Evolutionary conservation across 2,113 vertebrate genomes (phyloP).

Genomic region (Hiodon alosoides): DNA sequence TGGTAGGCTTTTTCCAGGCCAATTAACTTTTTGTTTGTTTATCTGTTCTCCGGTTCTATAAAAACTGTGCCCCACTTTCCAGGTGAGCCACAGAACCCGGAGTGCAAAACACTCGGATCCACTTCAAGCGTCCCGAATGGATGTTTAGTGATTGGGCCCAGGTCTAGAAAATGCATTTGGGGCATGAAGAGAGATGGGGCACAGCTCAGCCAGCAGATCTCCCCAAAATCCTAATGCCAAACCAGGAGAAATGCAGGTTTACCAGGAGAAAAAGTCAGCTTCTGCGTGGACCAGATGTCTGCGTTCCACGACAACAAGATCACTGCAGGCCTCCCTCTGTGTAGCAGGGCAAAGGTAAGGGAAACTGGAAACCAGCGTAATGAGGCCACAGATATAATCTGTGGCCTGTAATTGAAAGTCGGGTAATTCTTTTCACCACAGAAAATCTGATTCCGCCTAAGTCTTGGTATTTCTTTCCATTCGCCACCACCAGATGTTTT

Average conservation of each 20-base stretch:
- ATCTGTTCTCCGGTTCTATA: background rate
- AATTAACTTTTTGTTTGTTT: slow-evolving; percentile 20
- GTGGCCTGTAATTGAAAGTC: slow-evolving; percentile 1
- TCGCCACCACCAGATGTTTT: slow-evolving; percentile 17
- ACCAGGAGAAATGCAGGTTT: slow-evolving; percentile 24
- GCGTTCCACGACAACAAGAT: background rate
- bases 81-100: background rate
- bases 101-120: background rate
- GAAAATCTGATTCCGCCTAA: slow-evolving; percentile 7
- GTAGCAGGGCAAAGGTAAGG: slow-evolving; percentile 10
- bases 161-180: background rate
- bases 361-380: slow-evolving; percentile 20
- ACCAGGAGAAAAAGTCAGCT: background rate
- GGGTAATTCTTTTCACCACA: slow-evolving; percentile 10
- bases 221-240: slow-evolving; percentile 19
- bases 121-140: slow-evolving; percentile 1
- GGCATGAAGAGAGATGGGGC: background rate
- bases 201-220: slow-evolving; percentile 40
- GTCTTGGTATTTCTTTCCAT: slow-evolving; percentile 3
- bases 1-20: background rate
- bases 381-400: background rate
- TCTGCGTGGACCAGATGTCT: background rate
- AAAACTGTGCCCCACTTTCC: background rate
- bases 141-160: background rate
- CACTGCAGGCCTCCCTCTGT: background rate